phyloP scores from a whole-genome alignment of 2,113 vertebrate genomes.

The Eudyptes chrysolophus region DNA sequence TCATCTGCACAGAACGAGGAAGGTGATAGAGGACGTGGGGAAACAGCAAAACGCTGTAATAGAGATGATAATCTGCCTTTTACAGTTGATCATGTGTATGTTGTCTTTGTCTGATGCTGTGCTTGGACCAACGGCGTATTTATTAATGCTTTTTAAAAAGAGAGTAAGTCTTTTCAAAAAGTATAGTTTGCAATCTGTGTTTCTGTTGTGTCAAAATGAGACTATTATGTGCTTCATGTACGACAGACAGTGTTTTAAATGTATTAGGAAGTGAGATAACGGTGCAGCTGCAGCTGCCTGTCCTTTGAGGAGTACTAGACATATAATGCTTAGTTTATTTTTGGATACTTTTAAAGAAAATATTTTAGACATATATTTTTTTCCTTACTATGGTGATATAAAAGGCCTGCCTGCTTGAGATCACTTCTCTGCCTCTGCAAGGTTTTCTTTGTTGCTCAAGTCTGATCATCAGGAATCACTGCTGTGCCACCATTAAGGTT shows the following conservation, averaged over 20 bases:
- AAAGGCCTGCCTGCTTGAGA: neutral
- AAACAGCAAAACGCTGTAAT: fast-evolving
- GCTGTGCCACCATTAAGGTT: neutral
- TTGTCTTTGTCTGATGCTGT: neutral
- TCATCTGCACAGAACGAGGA: neutral
- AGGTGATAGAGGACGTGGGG: neutral
- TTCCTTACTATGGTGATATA: neutral
- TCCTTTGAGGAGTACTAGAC: neutral
- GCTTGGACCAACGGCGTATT: neutral
- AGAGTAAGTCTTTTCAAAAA: fast-evolving
- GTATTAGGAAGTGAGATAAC: neutral
- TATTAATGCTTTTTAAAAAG: neutral
- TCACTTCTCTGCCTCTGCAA: neutral
- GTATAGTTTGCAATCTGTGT: neutral
- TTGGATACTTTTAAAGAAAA: neutral
- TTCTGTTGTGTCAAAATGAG: neutral
- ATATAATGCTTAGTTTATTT: neutral
- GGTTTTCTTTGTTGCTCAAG: neutral
- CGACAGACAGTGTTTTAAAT: neutral
- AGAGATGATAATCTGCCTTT: neutral
- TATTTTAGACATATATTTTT: neutral
- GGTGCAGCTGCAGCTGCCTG: neutral
- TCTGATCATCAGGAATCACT: neutral
- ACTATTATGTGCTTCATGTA: fast-evolving
- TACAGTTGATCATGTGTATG: no score